These are phyloP conservation scores for Agapostemon virescens DNA, from an alignment of 2,888 invertebrate genomes.

Conservation along the genomic window DNA sequence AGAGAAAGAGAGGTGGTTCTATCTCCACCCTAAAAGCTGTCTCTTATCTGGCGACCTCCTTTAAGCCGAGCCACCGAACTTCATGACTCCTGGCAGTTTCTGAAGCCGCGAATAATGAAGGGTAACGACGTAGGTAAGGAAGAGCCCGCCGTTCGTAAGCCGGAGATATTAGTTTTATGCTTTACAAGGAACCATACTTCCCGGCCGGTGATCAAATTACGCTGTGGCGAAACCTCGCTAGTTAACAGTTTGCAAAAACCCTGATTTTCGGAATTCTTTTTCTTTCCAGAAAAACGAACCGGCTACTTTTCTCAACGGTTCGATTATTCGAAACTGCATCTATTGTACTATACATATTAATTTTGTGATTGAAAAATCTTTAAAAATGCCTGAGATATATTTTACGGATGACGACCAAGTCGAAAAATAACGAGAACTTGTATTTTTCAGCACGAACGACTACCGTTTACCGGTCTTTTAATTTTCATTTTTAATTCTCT, in stretches of 20 bases:
- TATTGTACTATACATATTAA: neutral
- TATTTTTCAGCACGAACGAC: neutral
- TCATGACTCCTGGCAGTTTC: slow-evolving; percentile 31
- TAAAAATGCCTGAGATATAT: neutral
- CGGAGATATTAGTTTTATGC: slow-evolving; percentile 49
- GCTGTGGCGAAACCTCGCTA: slow-evolving; percentile 26
- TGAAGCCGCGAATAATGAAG: slow-evolving; percentile 36
- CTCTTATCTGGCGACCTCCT: slow-evolving; percentile 66
- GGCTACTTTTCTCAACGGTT: neutral
- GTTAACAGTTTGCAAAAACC: slow-evolving; percentile 26
- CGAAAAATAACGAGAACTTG: neutral
- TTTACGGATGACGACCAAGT: neutral
- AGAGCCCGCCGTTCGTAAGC: slow-evolving; percentile 35
- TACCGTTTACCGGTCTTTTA: too few species aligned
- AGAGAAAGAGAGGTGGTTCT: slow-evolving; percentile 56
- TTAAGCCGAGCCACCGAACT: slow-evolving; percentile 21
- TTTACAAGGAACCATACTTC: slow-evolving; percentile 54
- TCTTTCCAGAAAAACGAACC: neutral
- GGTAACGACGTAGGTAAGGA: slow-evolving; percentile 42
- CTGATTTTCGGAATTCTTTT: neutral
- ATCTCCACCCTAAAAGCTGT: slow-evolving; percentile 66
- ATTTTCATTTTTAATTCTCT: too few species aligned
- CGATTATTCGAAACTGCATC: neutral
- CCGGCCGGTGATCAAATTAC: slow-evolving; percentile 38
- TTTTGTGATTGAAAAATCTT: neutral